Percentiles rank a stretch among this genome's conserved stretches.
These are phyloP conservation scores for Mustela nigripes DNA, from an alignment of 2,113 vertebrate species.

Conservation along the genomic window DNA sequence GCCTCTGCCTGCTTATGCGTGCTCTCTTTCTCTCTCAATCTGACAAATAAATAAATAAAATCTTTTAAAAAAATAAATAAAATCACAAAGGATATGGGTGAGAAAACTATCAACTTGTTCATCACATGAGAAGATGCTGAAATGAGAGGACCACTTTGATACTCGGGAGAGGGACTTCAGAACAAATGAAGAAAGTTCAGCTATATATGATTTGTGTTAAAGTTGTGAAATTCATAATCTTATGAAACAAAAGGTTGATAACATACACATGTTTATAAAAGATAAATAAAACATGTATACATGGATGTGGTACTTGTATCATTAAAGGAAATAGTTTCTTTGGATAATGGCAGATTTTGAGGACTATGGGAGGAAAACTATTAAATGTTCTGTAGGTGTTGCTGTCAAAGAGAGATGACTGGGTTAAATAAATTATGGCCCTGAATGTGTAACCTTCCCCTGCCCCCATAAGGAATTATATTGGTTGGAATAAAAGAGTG, in stretches of 20 bases:
- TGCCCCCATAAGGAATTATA: background rate
- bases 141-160: background rate
- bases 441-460: background rate
- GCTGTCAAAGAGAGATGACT: background rate
- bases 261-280: background rate
- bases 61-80: background rate
- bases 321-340: conserved; percentile 9
- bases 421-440: background rate
- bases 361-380: background rate
- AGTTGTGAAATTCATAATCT: background rate
- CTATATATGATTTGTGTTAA: background rate
- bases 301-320: background rate
- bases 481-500: conserved; percentile 18
- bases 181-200: conserved; percentile 41
- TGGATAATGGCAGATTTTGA: background rate
- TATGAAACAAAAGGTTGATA: conserved; percentile 38
- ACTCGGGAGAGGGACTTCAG: background rate
- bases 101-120: background rate
- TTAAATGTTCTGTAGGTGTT: background rate
- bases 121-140: conserved; percentile 24
- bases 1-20: too few relatives aligned
- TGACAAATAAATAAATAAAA: too few relatives aligned
- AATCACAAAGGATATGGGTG: background rate
- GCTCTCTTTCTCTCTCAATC: too few relatives aligned
- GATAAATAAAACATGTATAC: background rate